phyloP scores from a whole-genome alignment of 1,140 invertebrate species.

The Galleria mellonella region DNA sequence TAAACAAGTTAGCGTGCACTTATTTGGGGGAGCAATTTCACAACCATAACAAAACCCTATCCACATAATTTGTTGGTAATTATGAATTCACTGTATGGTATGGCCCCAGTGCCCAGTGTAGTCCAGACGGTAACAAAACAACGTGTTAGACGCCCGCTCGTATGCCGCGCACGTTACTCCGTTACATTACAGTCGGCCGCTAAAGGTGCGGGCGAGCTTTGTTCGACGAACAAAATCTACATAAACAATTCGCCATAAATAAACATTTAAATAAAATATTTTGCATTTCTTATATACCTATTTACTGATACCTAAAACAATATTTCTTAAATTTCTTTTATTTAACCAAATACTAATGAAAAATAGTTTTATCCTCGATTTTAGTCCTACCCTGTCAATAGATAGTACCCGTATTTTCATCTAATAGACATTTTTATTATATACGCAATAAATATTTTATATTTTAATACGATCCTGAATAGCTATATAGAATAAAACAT shows the following conservation, averaged over 20 bases:
- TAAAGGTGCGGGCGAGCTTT: conserved; percentile 12
- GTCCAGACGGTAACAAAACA: conserved; percentile 39
- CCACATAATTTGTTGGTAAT: conserved; percentile 46
- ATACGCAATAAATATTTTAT: too few species aligned
- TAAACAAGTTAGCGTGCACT: not conserved
- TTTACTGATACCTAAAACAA: too few species aligned
- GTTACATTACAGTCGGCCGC: conserved; percentile 39
- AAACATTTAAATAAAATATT: too few species aligned
- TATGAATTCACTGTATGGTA: conserved; percentile 48
- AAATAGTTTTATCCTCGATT: too few species aligned
- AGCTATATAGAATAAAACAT: too few species aligned
- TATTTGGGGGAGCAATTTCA: not conserved
- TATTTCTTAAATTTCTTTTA: too few species aligned
- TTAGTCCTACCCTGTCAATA: too few species aligned
- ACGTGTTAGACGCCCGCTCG: conserved; percentile 49
- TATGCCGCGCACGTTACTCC: conserved; percentile 57
- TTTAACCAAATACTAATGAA: too few species aligned
- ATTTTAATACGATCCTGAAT: too few species aligned
- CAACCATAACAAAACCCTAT: conserved; percentile 18
- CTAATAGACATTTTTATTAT: too few species aligned
- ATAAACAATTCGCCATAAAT: not conserved
- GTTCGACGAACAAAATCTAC: conserved; percentile 4
- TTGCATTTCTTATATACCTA: too few species aligned
- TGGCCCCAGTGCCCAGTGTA: conserved; percentile 8
- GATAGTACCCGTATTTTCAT: too few species aligned